Conservation (phyloP, 2,888 invertebrate species). For the Chrysolina oricalcia region DNA sequence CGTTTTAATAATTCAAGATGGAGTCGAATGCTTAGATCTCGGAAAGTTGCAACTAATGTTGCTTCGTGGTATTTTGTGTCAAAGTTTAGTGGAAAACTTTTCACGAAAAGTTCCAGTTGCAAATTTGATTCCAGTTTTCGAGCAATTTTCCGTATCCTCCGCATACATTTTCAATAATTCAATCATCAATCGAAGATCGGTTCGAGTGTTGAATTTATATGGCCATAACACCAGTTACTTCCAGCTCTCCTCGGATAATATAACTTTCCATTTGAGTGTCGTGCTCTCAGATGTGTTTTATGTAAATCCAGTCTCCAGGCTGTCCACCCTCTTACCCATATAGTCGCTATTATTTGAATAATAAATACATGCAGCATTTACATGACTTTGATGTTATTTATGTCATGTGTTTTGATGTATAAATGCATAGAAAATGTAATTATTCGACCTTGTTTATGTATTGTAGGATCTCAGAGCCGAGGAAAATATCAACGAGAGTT, state of each 20-base stretch:
- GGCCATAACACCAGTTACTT: constrained; percentile 17
- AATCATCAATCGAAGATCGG: constrained; percentile 2
- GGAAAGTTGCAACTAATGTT: too few relatives aligned
- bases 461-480: background rate
- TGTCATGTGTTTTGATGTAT: constrained; percentile 36
- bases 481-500: background rate
- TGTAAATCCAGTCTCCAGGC: constrained; percentile 41
- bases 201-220: constrained; percentile 10
- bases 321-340: constrained; percentile 35
- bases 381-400: constrained; percentile 50
- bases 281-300: constrained; percentile 39
- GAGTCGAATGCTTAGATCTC: too few relatives aligned
- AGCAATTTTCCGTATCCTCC: background rate
- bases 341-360: constrained; percentile 50
- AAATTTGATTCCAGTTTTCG: background rate
- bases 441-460: constrained; percentile 15
- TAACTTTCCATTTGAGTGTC: constrained; percentile 11
- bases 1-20: too few relatives aligned
- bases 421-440: constrained; percentile 27
- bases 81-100: background rate
- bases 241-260: background rate
- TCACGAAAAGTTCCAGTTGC: background rate
- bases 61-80: too few relatives aligned
- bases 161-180: constrained; percentile 2
- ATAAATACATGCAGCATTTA: constrained; percentile 48